Conservation (phyloP, 2,797 vertebrate genomes). For the Bucorvus abyssinicus region DNA sequence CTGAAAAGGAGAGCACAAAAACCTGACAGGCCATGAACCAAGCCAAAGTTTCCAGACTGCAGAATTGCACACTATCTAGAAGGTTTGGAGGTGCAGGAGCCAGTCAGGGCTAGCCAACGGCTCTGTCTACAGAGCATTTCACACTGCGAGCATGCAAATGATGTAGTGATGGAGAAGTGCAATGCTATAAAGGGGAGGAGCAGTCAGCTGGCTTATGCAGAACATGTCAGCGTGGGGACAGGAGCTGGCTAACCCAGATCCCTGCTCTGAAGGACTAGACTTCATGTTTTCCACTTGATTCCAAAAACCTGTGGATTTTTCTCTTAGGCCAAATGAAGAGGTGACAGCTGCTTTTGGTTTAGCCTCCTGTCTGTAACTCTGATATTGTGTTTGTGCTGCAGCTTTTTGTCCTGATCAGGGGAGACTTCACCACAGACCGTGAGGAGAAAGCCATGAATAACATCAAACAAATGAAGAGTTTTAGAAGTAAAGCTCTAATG, state of each 20-base stretch:
- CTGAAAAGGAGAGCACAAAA: conserved; percentile 4
- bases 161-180: background rate
- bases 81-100: background rate
- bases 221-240: fast-evolving
- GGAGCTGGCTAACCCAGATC: background rate
- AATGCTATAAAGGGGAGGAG: background rate
- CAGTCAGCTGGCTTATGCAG: fast-evolving
- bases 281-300: background rate
- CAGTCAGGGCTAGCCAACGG: background rate
- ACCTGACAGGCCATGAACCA: fast-evolving
- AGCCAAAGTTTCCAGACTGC: background rate
- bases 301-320: background rate
- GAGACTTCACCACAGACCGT: background rate
- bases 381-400: background rate
- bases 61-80: background rate
- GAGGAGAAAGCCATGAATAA: background rate
- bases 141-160: fast-evolving
- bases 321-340: background rate
- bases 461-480: background rate
- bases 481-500: background rate
- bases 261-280: background rate
- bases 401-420: background rate
- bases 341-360: background rate
- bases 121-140: background rate
- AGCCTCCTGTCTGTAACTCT: background rate